phyloP scores from a whole-genome alignment of 2,888 invertebrate genomes.

The Peribatodes rhomboidaria region DNA sequence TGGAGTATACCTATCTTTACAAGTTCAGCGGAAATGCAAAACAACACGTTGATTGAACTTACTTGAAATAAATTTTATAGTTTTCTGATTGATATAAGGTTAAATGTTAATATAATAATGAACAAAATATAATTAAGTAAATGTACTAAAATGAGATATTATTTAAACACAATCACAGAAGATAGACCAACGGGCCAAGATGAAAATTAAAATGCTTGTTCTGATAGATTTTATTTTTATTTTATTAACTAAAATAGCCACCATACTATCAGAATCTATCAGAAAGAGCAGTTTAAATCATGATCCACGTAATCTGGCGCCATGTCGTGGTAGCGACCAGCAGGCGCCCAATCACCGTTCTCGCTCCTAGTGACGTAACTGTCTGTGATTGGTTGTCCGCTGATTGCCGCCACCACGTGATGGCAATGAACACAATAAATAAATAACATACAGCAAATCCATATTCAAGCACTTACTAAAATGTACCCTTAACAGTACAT shows the following conservation, averaged over 20 bases:
- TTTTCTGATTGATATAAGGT: background rate
- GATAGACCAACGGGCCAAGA: conserved; percentile 11
- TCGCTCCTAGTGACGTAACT: background rate
- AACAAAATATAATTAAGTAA: no score
- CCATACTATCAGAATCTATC: no score
- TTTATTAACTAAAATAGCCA: no score
- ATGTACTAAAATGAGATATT: no score
- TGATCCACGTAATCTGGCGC: no score
- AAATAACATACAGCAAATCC: background rate
- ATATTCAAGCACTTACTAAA: conserved; percentile 25
- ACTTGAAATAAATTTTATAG: no score
- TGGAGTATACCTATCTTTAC: no score
- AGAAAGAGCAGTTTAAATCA: background rate
- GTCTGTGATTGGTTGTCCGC: background rate
- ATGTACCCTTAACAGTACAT: conserved; percentile 22
- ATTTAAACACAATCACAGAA: conserved; percentile 8
- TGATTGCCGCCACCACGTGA: background rate
- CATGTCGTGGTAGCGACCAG: background rate
- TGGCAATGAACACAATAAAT: background rate
- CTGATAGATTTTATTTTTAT: no score
- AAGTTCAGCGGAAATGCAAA: no score
- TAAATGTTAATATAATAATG: no score
- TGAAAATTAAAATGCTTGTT: conserved; percentile 5
- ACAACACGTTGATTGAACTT: no score
- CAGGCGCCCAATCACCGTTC: background rate